Evolutionary conservation across 1,140 invertebrate species (phyloP).

Genomic region (Babylonia areolata): DNA sequence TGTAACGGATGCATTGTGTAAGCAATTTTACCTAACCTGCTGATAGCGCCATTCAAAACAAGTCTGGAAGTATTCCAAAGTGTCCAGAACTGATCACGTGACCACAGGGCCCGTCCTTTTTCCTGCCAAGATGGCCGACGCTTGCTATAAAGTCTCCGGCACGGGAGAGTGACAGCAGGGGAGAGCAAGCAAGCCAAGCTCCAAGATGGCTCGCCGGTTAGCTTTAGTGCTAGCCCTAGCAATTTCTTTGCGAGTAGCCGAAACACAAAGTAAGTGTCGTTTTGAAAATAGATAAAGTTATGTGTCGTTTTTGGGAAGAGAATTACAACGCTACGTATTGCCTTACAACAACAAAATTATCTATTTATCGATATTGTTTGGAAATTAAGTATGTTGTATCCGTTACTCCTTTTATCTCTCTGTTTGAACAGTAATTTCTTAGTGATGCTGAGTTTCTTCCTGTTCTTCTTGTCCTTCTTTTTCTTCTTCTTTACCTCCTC

Average conservation of each 20-base stretch:
- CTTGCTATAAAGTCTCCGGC: neutral
- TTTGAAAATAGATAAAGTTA: too few relatives aligned
- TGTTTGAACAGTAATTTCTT: too few relatives aligned
- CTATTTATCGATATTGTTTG: too few relatives aligned
- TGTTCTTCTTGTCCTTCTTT: too few relatives aligned
- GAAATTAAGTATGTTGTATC: too few relatives aligned
- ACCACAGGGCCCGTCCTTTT: neutral
- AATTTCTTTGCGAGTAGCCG: neutral
- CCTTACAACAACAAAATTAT: too few relatives aligned
- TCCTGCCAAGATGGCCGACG: conserved; percentile 14
- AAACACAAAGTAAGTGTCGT: neutral
- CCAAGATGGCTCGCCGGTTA: conserved; percentile 12
- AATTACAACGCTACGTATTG: too few relatives aligned
- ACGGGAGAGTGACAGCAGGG: neutral
- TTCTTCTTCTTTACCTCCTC: too few relatives aligned
- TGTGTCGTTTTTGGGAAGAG: too few relatives aligned
- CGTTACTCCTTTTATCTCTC: too few relatives aligned
- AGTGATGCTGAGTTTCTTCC: too few relatives aligned
- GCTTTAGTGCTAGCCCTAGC: neutral
- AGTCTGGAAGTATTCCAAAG: too few relatives aligned
- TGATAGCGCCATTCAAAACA: neutral
- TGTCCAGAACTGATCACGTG: neutral
- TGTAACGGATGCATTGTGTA: conserved; percentile 19
- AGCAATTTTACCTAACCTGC: conserved; percentile 18
- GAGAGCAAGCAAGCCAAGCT: neutral